Evolutionary conservation across 1,140 invertebrate genomes (phyloP).

Genomic region (Neodiprion fabricii): DNA sequence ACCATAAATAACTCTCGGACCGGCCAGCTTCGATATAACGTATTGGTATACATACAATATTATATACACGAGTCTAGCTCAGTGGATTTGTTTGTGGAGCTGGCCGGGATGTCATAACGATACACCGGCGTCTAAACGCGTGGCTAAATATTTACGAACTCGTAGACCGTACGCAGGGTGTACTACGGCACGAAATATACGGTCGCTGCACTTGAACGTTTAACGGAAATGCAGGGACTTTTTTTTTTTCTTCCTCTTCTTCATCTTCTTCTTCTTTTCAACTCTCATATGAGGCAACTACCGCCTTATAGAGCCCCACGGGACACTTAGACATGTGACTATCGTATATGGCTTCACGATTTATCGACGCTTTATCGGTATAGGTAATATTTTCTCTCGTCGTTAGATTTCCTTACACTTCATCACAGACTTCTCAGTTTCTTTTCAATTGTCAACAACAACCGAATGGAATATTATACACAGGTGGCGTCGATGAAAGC

Average conservation of each 20-base stretch:
- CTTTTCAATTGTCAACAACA: not conserved
- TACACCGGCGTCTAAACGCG: constrained; percentile 3
- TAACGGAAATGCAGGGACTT: not conserved
- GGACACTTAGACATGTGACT: not conserved
- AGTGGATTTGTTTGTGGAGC: constrained; percentile 7
- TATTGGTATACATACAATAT: not conserved
- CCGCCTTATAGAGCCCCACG: not conserved
- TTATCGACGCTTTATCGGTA: not conserved
- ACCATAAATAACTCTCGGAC: not conserved
- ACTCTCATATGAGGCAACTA: not conserved
- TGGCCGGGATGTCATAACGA: constrained; percentile 6
- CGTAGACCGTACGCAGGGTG: not conserved
- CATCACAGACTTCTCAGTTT: not conserved
- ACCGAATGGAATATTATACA: not conserved
- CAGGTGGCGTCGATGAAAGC: too few species aligned
- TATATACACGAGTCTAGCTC: not conserved
- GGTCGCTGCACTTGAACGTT: not conserved
- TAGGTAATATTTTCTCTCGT: not conserved
- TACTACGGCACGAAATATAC: not conserved
- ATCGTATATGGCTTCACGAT: not conserved
- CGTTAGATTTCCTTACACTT: not conserved
- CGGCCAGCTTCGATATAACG: not conserved
- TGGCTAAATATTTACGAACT: constrained; percentile 2
- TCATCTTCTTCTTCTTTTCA: too few species aligned
- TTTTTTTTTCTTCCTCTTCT: not conserved